A percentile compares a stretch with the other conserved stretches of the same genome.
Conservation (phyloP, 2,888 invertebrate species). For the Adineta ricciae region DNA sequence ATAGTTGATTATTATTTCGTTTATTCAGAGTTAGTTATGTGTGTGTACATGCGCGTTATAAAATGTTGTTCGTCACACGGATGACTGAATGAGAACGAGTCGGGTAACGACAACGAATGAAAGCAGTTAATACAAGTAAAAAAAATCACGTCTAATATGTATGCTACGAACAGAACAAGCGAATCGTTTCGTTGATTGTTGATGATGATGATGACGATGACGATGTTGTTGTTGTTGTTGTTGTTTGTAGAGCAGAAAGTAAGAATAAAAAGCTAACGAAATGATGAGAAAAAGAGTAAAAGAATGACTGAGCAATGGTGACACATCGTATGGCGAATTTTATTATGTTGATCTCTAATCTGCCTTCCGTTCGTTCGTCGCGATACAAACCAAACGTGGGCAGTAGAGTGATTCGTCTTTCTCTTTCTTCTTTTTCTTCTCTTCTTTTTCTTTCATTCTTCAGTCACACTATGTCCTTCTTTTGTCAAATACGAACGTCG, state of each 20-base stretch:
- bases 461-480: conserved; percentile 1
- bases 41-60: conserved; percentile 3
- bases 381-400: conserved; percentile 15
- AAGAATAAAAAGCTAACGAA: background rate
- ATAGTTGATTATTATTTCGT: background rate
- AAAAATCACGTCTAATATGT: conserved; percentile 1
- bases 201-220: background rate
- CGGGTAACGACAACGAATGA: conserved; percentile 13
- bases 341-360: conserved; percentile 15
- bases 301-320: conserved; percentile 13
- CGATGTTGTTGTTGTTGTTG: background rate
- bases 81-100: conserved; percentile 1
- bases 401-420: background rate
- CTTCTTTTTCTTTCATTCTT: background rate
- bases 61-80: conserved; percentile 13
- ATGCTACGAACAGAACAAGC: background rate
- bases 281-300: conserved; percentile 13
- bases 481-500: background rate
- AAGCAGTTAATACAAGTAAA: background rate
- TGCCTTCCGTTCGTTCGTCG: conserved; percentile 9
- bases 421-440: background rate
- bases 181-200: background rate
- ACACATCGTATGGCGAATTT: background rate
- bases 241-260: background rate
- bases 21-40: background rate